phyloP scores from a whole-genome alignment of 2,888 invertebrate species.

The Drosophila melanosoma region DNA sequence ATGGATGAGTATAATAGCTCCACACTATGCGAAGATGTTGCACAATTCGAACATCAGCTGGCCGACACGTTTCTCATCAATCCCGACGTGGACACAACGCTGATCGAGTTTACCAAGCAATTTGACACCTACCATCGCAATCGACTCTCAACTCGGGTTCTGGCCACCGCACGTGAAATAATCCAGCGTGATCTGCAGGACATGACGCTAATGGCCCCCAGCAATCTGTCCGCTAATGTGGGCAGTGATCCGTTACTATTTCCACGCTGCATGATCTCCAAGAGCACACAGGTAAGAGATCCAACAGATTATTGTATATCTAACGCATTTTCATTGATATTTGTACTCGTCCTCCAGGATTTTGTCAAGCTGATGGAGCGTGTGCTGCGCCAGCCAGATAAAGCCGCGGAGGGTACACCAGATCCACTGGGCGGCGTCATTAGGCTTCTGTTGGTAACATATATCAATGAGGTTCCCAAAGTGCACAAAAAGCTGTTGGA shows the following conservation, averaged over 20 bases:
- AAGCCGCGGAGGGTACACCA: slow-evolving; percentile 55
- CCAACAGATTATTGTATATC: not conserved
- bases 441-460: slow-evolving; percentile 89
- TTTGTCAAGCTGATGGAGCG: slow-evolving; percentile 83
- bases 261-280: slow-evolving; percentile 84
- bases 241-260: slow-evolving; percentile 81
- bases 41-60: slow-evolving; percentile 88
- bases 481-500: slow-evolving; percentile 92
- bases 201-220: slow-evolving; percentile 87
- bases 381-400: slow-evolving; percentile 76
- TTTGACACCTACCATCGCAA: slow-evolving; percentile 91
- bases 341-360: slow-evolving; percentile 63
- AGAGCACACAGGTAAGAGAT: slow-evolving; percentile 84
- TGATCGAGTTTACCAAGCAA: slow-evolving; percentile 90
- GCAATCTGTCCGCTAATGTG: slow-evolving; percentile 75
- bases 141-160: slow-evolving; percentile 90
- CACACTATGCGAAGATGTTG: slow-evolving; percentile 88
- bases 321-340: not conserved
- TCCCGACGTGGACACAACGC: slow-evolving; percentile 86
- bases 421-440: slow-evolving; percentile 61
- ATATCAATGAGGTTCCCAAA: slow-evolving; percentile 91
- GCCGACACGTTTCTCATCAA: slow-evolving; percentile 86
- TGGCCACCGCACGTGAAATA: slow-evolving; percentile 89
- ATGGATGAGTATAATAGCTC: slow-evolving; percentile 90
- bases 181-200: slow-evolving; percentile 93